Percentiles rank a stretch among this genome's conserved stretches.
Conservation (phyloP, 2,113 vertebrate genomes). For the Pygathrix nemaeus region DNA sequence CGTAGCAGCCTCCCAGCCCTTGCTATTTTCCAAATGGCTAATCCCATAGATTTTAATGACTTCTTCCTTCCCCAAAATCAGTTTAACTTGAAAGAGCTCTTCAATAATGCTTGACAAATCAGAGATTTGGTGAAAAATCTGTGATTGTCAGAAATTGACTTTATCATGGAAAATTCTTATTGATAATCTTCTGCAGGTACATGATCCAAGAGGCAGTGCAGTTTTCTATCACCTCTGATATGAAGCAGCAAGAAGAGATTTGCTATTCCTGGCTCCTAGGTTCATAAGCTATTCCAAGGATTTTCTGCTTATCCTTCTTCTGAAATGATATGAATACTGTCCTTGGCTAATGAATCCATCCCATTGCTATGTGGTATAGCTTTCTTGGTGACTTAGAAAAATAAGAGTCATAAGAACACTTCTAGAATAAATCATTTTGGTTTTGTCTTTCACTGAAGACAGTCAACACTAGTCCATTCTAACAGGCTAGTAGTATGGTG, state of each 20-base stretch:
- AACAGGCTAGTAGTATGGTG: neutral
- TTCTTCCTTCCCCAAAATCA: neutral
- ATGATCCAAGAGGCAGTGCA: neutral
- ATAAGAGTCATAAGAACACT: conserved; percentile 10
- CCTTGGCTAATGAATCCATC: conserved; percentile 34
- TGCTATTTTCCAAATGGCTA: neutral
- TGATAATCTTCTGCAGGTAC: neutral
- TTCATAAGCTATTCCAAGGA: conserved; percentile 21
- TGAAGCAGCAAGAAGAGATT: neutral
- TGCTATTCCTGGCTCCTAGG: conserved; percentile 23
- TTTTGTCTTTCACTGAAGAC: conserved; percentile 41
- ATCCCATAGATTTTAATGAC: neutral
- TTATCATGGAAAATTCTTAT: neutral
- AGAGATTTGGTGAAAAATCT: neutral
- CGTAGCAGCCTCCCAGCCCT: neutral
- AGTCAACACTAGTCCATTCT: neutral
- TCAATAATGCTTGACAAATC: neutral
- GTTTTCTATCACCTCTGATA: neutral
- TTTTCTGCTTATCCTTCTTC: conserved; percentile 39
- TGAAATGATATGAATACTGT: conserved; percentile 44
- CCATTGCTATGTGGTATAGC: neutral
- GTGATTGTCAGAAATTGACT: neutral
- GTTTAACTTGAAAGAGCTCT: neutral
- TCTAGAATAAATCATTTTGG: conserved; percentile 16
- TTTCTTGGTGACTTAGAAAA: conserved; percentile 57